Base-by-base conservation (phyloP, 2,797 vertebrate species). In the Microctenopoma steveboyesi region DNA sequence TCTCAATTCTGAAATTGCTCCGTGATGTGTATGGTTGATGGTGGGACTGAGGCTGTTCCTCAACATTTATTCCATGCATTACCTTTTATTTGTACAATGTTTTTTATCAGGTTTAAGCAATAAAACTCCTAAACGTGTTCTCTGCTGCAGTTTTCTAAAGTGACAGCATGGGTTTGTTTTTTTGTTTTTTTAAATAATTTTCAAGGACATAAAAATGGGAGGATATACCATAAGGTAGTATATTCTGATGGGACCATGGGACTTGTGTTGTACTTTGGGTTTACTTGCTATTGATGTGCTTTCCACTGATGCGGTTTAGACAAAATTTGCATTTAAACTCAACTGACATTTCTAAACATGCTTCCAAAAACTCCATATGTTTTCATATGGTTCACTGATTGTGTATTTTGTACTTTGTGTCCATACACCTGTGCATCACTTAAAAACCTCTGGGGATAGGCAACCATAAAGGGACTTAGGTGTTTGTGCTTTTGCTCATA, bases 1-100 rank as follows among this genome's bases (percentile, higher is more conserved):
- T 80, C 57, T 74, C 10, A 69, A 68, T 58, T 69, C 15, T 54
- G 47, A 74, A 78, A 74, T 40, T 67, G 61, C 64, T 72, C 47
- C 39, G 35, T 72, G 57, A 51, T 50, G 59, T 37, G 25, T n/a
- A 55, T 50, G 25, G 39, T 40, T 69, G 67, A 57, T 54, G 42
- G 47, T n/a, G 35, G 2, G 33, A 37, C 58, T 22, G 49, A 70
- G 55, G 33, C 39, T 59, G 4, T 69, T 54, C 55, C 40, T 62
- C 16, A 43, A 62, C 30, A 33, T 57, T 22, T 22, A 22, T 22
- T 22, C 22, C 22, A 22, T 22, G 22, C 22, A 22, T 22, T 45
- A 33, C 22, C 28, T 52, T 80, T 72, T 54, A 47, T 60, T 77
- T 67, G 12, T 5, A 0, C 10, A 12, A 15, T 1, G 37, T 27